Base-by-base conservation (phyloP, 2,113 vertebrate species). In the Petrocephalus microphthalmus region DNA sequence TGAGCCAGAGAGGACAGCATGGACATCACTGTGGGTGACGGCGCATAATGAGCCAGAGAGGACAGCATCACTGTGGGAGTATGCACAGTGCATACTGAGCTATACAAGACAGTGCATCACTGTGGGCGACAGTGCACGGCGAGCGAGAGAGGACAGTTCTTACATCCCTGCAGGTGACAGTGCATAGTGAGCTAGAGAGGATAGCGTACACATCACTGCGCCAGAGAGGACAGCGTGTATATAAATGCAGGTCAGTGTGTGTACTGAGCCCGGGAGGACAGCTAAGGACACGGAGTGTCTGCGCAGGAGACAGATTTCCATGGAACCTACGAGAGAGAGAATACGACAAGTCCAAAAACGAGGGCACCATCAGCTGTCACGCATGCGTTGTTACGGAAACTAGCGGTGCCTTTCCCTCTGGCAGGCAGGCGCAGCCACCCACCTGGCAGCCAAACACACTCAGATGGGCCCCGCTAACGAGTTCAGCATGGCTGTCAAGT, bases 401-500 rank as follows among this genome's bases (percentile, higher is more conserved):
- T 13, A 10, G 29, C 29, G 37, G 17, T 37, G 17, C n/a, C 33
- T 60, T 52, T 45, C 5, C 54, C 33, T 45, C 52, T 57, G 85
- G 42, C 86, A 87, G 33, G 25, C 19, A 19, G 25, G 47, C 57
- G n/a, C 86, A 67, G 19, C 54, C 57, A 45, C 86, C 37, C 22
- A 33, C 42, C 29, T 25, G 74, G 7, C 60, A 67, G 60, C 60
- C 74, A n/a, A 19, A 56, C 52, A 89, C 86, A 13, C 33, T 51
- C 88, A 81, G 22, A 64, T 89, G 89, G 84, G 85, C 78, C 85
- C 37, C 51, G 47, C 42, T 53, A 88, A 91, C 95, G 93, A 94
- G 91, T 94, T 93, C 93, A 92, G 92, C 93, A 92, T 91, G 91
- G 90, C 84, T 93, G 93, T 90, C 83, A 91, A 95, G 94, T 64